Evolutionary conservation across 2,113 vertebrate genomes (phyloP), one percentile per base, ranked within the genome.

Genomic region (Notothenia coriiceps): DNA sequence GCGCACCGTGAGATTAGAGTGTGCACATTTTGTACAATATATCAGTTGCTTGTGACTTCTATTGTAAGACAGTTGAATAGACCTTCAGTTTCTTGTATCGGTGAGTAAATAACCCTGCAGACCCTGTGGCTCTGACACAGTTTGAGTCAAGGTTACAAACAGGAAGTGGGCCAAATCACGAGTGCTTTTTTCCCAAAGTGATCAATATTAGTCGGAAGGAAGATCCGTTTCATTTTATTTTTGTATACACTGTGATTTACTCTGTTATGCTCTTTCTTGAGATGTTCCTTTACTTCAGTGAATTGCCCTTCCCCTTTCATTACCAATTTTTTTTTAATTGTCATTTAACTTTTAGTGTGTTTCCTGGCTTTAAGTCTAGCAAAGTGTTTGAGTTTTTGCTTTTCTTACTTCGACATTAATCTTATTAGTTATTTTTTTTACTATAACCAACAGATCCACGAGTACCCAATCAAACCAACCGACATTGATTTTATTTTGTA

Each of bases 61-160:
- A 10, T 54, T 8, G 14, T 43, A 12, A 56, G 78, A 83, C 65
- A 69, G 70, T 18, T 79, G 70, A 84, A 79, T 79, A 51, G 65
- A 70, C 63, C 46, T 20, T 61, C 25, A 4, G 17, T 67, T 75
- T 56, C 13, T 50, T 51, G 18, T 47, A 60, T 69, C 52, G 33
- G 66, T 10, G 22, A 61, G 52, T 70, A 35, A 82, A 79, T 18
- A 74, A 79, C 69, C 56, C 70, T 47, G 22, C 72, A 54, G 46
- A 56, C 43, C 5, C 2, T 64, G 70, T 51, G 50, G 47, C 73
- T 74, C 47, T 49, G 69, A 84, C 73, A 25, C 40, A 60, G 15
- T 49, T 65, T 18, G 67, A 71, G 40, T 49, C 1, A 13, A 55
- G 46, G 57, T 50, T 68, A 63, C 29, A 67, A 65, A 84, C 47